Conservation (phyloP, 2,888 invertebrate species). For the Melanostoma scalare region DNA sequence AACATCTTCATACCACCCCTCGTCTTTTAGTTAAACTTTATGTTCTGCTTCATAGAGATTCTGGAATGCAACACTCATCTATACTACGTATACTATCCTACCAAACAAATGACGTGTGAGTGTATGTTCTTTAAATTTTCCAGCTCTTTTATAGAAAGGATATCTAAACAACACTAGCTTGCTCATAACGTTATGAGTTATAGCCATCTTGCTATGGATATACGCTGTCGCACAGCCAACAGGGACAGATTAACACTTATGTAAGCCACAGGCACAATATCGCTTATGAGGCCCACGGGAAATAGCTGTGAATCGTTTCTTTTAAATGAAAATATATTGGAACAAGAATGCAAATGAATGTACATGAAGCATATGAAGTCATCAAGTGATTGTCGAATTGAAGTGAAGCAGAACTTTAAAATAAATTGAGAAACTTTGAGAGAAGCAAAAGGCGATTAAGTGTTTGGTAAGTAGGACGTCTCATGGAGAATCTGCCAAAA, state of each 20-base stretch:
- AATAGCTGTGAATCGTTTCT: no score
- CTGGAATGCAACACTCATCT: slow-evolving; percentile 9
- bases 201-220: slow-evolving; percentile 38
- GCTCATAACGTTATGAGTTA: slow-evolving; percentile 56
- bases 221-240: slow-evolving; percentile 10
- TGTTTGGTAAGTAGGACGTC: no score
- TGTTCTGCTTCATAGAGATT: slow-evolving; percentile 54
- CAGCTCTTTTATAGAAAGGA: slow-evolving; percentile 21
- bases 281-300: no score
- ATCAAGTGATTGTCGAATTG: no score
- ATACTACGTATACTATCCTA: neutral
- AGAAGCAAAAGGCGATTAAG: no score
- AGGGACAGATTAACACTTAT: neutral
- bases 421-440: no score
- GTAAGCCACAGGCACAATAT: neutral
- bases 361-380: no score
- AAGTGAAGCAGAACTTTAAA: no score
- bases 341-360: no score
- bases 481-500: no score
- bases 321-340: no score
- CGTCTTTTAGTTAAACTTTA: slow-evolving; percentile 64
- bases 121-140: slow-evolving; percentile 17
- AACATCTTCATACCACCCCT: neutral
- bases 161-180: slow-evolving; percentile 48
- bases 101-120: neutral